phyloP scores from a whole-genome alignment of 2,888 invertebrate genomes.

The Leucophenga maculata region DNA sequence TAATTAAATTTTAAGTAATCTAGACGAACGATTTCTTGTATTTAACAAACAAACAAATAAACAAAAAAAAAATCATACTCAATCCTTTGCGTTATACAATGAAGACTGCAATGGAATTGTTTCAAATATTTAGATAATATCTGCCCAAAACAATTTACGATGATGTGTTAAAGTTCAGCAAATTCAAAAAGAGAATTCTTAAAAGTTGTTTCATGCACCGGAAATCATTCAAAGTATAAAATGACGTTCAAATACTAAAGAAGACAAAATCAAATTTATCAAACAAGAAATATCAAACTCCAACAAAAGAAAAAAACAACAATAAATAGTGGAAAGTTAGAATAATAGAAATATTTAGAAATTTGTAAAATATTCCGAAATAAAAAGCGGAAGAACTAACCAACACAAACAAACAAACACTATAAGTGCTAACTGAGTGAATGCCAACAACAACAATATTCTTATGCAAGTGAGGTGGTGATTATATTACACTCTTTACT shows the following conservation, averaged over 20 bases:
- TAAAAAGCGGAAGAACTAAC: not conserved
- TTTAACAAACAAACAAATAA: not conserved
- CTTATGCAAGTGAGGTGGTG: not conserved
- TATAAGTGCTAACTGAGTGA: conserved; percentile 46
- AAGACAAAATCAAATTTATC: conserved; percentile 23
- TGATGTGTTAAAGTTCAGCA: conserved; percentile 32
- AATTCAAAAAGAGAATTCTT: conserved; percentile 26
- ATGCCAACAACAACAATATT: conserved; percentile 10
- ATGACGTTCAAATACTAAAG: conserved; percentile 33
- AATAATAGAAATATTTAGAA: no score
- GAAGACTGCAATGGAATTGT: conserved; percentile 44
- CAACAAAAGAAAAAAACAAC: not conserved
- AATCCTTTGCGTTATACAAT: conserved; percentile 3
- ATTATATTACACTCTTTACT: not conserved
- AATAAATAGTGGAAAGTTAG: no score
- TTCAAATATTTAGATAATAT: conserved; percentile 35
- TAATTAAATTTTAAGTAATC: no score
- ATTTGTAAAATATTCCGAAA: not conserved
- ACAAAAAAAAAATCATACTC: conserved; percentile 1
- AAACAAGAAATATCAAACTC: conserved; percentile 23
- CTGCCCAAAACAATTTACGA: conserved; percentile 17
- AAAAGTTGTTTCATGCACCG: no score
- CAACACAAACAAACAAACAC: no score
- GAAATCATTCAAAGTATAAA: not conserved
- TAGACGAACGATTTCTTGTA: no score